phyloP scores from a whole-genome alignment of 2,797 vertebrate species.

The Trachurus trachurus region DNA sequence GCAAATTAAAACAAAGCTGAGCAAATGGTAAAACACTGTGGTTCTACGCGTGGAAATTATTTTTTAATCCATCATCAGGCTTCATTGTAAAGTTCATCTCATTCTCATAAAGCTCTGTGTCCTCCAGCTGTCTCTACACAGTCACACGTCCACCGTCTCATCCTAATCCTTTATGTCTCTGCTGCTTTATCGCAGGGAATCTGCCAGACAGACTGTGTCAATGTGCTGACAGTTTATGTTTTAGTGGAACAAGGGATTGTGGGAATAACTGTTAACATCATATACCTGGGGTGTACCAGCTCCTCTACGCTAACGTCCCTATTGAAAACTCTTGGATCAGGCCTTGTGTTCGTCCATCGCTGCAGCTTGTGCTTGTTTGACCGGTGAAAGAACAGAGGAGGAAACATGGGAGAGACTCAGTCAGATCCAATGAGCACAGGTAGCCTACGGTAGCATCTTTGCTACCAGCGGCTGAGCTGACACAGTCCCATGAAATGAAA shows the following conservation, averaged over 20 bases:
- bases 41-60: background rate
- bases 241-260: background rate
- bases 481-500: too few species aligned
- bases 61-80: background rate
- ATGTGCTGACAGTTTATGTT: background rate
- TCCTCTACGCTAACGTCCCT: too few species aligned
- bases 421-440: too few species aligned
- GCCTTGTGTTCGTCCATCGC: too few species aligned
- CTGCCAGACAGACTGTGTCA: background rate
- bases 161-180: background rate
- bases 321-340: too few species aligned
- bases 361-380: too few species aligned
- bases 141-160: background rate
- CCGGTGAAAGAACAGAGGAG: too few species aligned
- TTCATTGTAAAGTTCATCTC: slow-evolving; percentile 10
- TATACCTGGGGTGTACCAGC: too few species aligned
- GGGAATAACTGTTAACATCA: too few species aligned
- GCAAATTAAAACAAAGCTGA: background rate
- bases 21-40: background rate
- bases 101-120: background rate
- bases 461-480: too few species aligned
- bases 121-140: slow-evolving; percentile 2
- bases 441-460: too few species aligned
- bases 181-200: background rate
- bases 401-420: too few species aligned